Percentiles rank a stretch among this genome's conserved stretches.
Evolutionary conservation across 2,113 vertebrate genomes (phyloP).

Genomic region (Malaclemys terrapin): DNA sequence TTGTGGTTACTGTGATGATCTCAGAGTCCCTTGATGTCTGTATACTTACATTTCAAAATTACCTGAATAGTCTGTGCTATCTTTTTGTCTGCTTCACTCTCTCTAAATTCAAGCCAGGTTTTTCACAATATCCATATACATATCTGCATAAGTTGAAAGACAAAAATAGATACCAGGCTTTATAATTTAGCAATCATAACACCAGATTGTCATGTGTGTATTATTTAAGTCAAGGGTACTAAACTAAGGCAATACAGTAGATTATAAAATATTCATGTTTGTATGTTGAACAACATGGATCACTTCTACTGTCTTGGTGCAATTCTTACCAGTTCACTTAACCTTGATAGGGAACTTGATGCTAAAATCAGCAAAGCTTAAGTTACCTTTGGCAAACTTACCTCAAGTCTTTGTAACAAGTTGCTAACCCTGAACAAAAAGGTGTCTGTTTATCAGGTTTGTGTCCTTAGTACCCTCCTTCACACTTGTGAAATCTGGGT

Average conservation of each 20-base stretch:
- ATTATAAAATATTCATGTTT: neutral
- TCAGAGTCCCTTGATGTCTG: neutral
- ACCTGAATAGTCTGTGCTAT: rapidly evolving
- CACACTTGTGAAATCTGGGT: too few relatives aligned
- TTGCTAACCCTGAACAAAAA: too few relatives aligned
- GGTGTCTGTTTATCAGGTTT: too few relatives aligned
- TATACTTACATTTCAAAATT: neutral
- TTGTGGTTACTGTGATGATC: neutral
- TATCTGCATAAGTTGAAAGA: neutral
- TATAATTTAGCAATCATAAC: neutral
- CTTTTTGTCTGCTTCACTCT: neutral
- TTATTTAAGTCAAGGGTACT: neutral
- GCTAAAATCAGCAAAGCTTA: too few relatives aligned
- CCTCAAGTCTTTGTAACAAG: too few relatives aligned
- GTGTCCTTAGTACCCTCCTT: too few relatives aligned
- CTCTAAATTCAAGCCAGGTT: neutral
- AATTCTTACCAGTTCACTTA: too few relatives aligned
- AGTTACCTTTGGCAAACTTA: too few relatives aligned
- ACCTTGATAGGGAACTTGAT: too few relatives aligned
- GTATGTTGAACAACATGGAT: neutral
- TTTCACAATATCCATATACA: neutral
- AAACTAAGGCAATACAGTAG: neutral
- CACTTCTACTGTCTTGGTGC: too few relatives aligned
- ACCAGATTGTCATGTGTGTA: neutral
- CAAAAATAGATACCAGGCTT: neutral